Evolutionary conservation across 2,113 vertebrate species (phyloP).

Genomic region (Salvelinus fontinalis): DNA sequence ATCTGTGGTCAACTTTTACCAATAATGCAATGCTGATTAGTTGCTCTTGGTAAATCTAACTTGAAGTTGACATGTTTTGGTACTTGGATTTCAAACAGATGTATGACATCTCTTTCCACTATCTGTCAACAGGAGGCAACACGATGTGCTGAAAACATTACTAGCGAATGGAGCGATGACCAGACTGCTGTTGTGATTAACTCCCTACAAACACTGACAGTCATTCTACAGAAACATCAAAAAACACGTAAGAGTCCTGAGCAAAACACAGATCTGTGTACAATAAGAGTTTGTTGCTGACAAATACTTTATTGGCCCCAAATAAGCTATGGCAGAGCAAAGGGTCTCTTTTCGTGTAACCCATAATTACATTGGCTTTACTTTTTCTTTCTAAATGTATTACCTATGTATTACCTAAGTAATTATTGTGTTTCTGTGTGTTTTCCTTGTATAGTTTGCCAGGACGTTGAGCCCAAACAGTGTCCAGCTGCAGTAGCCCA

Average conservation of each 20-base stretch:
- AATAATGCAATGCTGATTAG: too few relatives aligned
- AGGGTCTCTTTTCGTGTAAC: too few relatives aligned
- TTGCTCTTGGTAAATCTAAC: too few relatives aligned
- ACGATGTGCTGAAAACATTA: conserved; percentile 8
- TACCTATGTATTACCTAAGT: neutral
- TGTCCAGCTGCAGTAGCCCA: conserved; percentile 61
- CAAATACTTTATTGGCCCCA: too few relatives aligned
- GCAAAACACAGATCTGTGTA: neutral
- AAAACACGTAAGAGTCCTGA: conserved; percentile 39
- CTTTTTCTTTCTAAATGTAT: neutral
- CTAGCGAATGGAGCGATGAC: neutral
- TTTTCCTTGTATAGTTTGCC: neutral
- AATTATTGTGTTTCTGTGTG: neutral
- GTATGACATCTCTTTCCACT: neutral
- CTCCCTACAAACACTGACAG: conserved; percentile 27
- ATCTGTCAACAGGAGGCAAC: conserved; percentile 32
- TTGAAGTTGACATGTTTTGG: too few relatives aligned
- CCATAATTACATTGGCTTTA: too few relatives aligned
- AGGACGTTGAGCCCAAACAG: rapidly evolving
- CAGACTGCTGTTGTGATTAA: conserved; percentile 30
- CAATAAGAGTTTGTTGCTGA: too few relatives aligned
- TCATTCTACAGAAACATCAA: conserved; percentile 41
- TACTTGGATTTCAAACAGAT: neutral
- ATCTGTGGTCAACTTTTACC: too few relatives aligned
- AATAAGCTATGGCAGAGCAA: too few relatives aligned